A percentile compares a stretch with the other conserved stretches of the same genome.
Evolutionary conservation across 2,888 invertebrate genomes (phyloP).

Genomic region (Clostera curtula): DNA sequence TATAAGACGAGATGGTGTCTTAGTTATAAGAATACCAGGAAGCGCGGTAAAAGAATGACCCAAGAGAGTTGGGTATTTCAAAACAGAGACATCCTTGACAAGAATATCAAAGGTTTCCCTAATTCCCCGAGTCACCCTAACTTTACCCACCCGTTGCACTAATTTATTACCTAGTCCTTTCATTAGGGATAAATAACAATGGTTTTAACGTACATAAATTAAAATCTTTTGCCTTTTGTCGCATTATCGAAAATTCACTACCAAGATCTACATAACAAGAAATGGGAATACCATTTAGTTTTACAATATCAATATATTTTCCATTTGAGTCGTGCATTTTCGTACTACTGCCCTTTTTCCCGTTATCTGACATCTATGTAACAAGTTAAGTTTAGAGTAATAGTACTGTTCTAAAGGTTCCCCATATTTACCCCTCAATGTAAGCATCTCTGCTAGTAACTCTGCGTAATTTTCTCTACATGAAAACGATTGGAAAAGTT

Average conservation of each 20-base stretch:
- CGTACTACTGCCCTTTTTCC: neutral
- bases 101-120: neutral
- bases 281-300: neutral
- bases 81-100: slow-evolving; percentile 1
- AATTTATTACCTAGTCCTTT: neutral
- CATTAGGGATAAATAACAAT: neutral
- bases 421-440: neutral
- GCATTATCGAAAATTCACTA: neutral
- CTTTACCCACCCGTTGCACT: neutral
- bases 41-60: slow-evolving; percentile 2
- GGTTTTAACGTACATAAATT: neutral
- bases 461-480: neutral
- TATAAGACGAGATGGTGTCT: neutral
- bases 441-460: neutral
- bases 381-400: neutral
- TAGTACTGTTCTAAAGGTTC: neutral
- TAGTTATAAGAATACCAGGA: neutral
- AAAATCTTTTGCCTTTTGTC: neutral
- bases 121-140: neutral
- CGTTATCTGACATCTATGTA: neutral
- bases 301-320: neutral
- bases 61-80: neutral
- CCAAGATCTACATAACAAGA: neutral
- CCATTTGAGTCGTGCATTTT: neutral
- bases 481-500: neutral